These are phyloP conservation scores for Megalurothrips usitatus DNA, from an alignment of 2,888 invertebrate species.

Conservation along the genomic window DNA sequence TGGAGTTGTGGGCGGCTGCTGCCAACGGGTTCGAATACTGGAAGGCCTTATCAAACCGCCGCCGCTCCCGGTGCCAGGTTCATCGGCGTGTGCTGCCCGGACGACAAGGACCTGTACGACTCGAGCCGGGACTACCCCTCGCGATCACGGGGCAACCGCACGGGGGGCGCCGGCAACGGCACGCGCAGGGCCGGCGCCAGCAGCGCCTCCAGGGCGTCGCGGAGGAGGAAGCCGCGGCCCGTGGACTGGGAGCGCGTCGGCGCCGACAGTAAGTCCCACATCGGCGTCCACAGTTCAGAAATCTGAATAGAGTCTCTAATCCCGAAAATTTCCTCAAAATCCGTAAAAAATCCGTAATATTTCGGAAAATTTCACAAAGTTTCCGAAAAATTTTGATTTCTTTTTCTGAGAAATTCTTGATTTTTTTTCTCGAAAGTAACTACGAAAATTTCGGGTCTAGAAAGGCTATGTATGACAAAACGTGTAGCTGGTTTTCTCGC, in stretches of 20 bases:
- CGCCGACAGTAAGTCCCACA: not conserved
- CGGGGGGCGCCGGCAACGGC: not conserved
- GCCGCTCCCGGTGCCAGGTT: not conserved
- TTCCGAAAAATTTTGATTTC: no score
- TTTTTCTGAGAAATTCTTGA: no score
- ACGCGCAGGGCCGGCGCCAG: not conserved
- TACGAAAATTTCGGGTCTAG: no score
- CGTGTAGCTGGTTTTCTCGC: no score
- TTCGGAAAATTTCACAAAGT: no score
- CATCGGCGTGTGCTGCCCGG: constrained; percentile 16
- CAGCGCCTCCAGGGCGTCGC: not conserved
- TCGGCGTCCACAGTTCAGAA: not conserved
- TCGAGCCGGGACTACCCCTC: not conserved
- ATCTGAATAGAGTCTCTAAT: no score
- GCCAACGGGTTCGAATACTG: not conserved
- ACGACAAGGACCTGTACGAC: constrained; percentile 23
- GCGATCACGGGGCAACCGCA: not conserved
- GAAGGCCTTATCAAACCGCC: no score
- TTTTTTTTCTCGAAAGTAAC: no score
- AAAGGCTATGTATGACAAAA: no score
- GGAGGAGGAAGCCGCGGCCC: constrained; percentile 5
- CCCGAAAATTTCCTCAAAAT: no score
- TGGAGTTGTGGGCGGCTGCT: constrained; percentile 27
- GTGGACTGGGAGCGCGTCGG: not conserved
- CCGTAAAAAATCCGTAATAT: no score